These are phyloP conservation scores for Apostichopus californicus DNA, from an alignment of 35 echinoderm and acorn worm genomes.

Conservation along the genomic window DNA sequence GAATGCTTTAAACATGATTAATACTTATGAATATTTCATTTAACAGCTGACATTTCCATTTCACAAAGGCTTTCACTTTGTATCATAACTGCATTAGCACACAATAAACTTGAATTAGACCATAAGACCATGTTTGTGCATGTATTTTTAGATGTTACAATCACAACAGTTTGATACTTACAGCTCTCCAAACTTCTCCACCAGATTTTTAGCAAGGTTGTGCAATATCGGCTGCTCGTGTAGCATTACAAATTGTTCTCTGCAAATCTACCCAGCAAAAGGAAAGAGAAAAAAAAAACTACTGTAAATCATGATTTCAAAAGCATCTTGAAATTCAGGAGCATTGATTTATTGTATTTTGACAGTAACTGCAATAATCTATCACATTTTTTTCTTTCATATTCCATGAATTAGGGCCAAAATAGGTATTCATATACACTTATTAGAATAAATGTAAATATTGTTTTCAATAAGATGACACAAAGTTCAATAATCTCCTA, in stretches of 20 bases:
- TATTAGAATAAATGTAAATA: neutral
- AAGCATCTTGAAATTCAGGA: neutral
- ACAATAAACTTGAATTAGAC: too few species aligned
- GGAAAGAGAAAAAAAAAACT: neutral
- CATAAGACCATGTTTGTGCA: too few species aligned
- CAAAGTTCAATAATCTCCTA: too few species aligned
- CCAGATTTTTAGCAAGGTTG: conserved; percentile 73
- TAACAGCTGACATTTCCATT: too few species aligned
- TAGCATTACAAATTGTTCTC: conserved; percentile 86
- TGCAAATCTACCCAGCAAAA: conserved; percentile 64
- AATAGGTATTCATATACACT: too few species aligned
- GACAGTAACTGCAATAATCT: neutral
- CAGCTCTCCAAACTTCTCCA: conserved; percentile 75
- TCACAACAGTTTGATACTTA: conserved; percentile 47
- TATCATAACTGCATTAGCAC: too few species aligned
- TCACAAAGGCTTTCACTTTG: too few species aligned
- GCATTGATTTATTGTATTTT: neutral
- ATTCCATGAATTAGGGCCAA: neutral
- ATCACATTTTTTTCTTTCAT: neutral
- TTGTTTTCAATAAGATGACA: neutral
- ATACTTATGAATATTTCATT: too few species aligned
- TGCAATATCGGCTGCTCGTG: conserved; percentile 81
- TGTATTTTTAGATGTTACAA: too few species aligned
- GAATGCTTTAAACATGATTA: too few species aligned
- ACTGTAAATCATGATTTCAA: neutral